Conservation (phyloP, 2,888 invertebrate species). For the Orchestes rusci region DNA sequence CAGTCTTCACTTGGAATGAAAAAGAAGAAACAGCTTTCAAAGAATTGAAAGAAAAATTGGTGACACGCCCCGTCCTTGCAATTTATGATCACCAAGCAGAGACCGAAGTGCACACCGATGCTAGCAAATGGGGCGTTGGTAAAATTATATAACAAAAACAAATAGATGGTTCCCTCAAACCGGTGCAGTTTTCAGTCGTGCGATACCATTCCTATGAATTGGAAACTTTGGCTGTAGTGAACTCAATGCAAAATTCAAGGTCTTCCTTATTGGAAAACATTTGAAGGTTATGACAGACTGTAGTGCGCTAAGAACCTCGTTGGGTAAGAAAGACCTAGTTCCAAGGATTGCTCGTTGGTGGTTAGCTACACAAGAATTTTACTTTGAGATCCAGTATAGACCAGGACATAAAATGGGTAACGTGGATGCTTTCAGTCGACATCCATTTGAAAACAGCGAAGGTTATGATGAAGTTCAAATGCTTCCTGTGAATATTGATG, state of each 20-base stretch:
- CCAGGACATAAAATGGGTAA: slow-evolving; percentile 31
- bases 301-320: slow-evolving; percentile 2
- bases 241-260: slow-evolving; percentile 8
- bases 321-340: slow-evolving; percentile 5
- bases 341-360: slow-evolving; percentile 8
- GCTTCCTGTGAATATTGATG: neutral
- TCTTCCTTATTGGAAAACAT: slow-evolving; percentile 3
- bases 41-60: neutral
- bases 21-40: neutral
- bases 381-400: slow-evolving; percentile 13
- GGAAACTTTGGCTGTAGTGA: neutral
- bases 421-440: slow-evolving; percentile 30
- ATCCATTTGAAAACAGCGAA: slow-evolving; percentile 4
- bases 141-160: neutral
- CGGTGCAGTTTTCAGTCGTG: no score
- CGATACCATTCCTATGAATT: slow-evolving; percentile 1
- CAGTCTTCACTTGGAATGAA: neutral
- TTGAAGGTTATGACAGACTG: slow-evolving; percentile 8
- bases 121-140: slow-evolving; percentile 20
- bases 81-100: slow-evolving; percentile 24
- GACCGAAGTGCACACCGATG: slow-evolving; percentile 28
- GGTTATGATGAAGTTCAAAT: slow-evolving; percentile 3
- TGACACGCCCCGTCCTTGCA: slow-evolving; percentile 13
- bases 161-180: neutral
- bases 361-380: slow-evolving; percentile 8